A percentile compares a stretch with the other conserved stretches of the same genome.
These are phyloP conservation scores for Metalampra italica DNA, from an alignment of 2,888 invertebrate species.

Conservation along the genomic window DNA sequence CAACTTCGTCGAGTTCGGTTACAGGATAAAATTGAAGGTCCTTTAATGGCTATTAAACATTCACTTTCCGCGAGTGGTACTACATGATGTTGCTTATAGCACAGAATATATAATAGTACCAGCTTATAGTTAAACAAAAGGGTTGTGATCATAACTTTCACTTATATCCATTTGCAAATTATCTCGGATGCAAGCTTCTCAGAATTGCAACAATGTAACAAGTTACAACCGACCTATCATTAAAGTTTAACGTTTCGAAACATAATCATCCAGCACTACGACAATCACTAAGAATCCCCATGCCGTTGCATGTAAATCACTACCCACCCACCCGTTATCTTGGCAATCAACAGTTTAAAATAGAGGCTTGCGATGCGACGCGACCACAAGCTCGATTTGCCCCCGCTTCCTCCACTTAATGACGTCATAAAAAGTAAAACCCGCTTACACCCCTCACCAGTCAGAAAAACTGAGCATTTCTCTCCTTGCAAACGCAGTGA, in stretches of 20 bases:
- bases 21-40: too few relatives aligned
- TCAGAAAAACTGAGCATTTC: constrained; percentile 52
- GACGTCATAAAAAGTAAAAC: constrained; percentile 66
- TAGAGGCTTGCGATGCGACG: constrained; percentile 28
- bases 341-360: constrained; percentile 58
- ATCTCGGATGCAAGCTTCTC: not conserved
- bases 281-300: constrained; percentile 10
- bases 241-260: constrained; percentile 10
- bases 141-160: not conserved
- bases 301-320: constrained; percentile 28
- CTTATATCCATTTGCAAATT: not conserved
- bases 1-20: too few relatives aligned
- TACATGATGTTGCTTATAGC: too few relatives aligned
- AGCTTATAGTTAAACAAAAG: too few relatives aligned
- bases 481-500: constrained; percentile 46
- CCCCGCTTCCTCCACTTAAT: constrained; percentile 67
- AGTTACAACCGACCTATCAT: not conserved
- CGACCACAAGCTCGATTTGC: constrained; percentile 62
- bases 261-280: constrained; percentile 23
- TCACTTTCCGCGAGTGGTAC: too few relatives aligned
- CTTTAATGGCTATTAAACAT: too few relatives aligned
- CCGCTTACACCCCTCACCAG: constrained; percentile 42
- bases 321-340: constrained; percentile 19
- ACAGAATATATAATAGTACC: too few relatives aligned
- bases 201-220: not conserved